phyloP scores from a whole-genome alignment of 92 coral and sea anemone species.

The Phenganax stokvisi region DNA sequence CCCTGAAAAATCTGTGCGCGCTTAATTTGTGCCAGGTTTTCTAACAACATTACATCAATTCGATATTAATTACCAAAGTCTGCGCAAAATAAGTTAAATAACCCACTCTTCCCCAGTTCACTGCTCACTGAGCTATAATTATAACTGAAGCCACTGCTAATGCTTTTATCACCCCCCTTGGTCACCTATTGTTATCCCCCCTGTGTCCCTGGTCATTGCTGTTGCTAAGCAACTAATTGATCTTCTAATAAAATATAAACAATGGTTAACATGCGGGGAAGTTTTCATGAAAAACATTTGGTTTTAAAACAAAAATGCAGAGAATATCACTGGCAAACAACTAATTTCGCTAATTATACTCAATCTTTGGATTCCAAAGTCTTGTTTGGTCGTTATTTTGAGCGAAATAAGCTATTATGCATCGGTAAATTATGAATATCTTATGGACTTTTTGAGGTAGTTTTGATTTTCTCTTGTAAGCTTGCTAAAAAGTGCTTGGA shows the following conservation, averaged over 20 bases:
- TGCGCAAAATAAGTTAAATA: too few relatives aligned
- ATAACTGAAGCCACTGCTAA: not conserved
- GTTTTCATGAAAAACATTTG: not conserved
- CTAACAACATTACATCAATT: too few relatives aligned
- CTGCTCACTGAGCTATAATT: not conserved
- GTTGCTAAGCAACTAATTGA: conserved; percentile 36
- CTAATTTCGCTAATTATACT: not conserved
- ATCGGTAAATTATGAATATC: not conserved
- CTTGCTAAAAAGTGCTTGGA: not conserved
- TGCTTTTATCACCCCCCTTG: not conserved
- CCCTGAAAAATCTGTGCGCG: too few relatives aligned
- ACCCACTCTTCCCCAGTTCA: not conserved
- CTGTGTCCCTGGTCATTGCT: not conserved
- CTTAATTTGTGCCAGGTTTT: too few relatives aligned
- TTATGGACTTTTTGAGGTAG: not conserved
- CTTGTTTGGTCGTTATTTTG: not conserved
- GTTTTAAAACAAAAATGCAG: not conserved
- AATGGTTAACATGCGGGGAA: not conserved
- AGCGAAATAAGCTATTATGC: not conserved
- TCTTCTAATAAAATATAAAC: conserved; percentile 16
- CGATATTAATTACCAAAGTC: too few relatives aligned
- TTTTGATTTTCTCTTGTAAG: not conserved
- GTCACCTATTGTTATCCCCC: not conserved
- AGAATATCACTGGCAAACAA: not conserved
- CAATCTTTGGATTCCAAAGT: not conserved